Evolutionary conservation across 2,113 vertebrate species (phyloP).

Genomic region (Ctenodactylus gundi): DNA sequence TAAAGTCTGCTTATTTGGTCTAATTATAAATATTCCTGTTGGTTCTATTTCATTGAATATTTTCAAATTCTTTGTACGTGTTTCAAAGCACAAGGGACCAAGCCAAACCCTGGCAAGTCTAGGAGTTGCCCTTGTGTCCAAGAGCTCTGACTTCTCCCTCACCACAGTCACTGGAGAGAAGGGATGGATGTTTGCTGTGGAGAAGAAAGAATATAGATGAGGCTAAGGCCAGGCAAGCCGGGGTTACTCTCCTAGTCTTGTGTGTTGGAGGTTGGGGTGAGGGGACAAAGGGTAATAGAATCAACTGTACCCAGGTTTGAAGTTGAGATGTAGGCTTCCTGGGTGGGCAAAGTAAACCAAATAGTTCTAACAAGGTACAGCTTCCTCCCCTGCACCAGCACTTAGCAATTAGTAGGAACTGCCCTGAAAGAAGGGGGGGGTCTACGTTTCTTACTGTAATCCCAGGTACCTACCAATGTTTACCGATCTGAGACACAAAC

Average conservation of each 20-base stretch:
- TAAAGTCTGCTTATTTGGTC: background rate
- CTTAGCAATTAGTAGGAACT: background rate
- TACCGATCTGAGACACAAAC: background rate
- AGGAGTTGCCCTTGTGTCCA: background rate
- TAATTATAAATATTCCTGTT: background rate
- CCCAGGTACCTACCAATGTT: background rate
- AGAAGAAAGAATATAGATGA: background rate
- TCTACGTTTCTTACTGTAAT: background rate
- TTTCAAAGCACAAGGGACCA: background rate
- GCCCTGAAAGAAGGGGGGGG: background rate
- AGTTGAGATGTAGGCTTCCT: no score
- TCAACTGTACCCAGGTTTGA: background rate
- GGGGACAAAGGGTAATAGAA: background rate
- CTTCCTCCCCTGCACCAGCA: background rate
- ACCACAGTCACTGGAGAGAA: background rate
- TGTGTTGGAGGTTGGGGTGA: background rate
- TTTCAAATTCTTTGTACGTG: background rate
- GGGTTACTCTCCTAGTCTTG: background rate
- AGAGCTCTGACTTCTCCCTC: background rate
- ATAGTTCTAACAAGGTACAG: background rate
- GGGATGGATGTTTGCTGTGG: background rate
- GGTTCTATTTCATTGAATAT: background rate
- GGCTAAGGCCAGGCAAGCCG: background rate
- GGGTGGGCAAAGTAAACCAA: background rate
- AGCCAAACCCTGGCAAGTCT: background rate